Base-by-base conservation (phyloP, 2,888 invertebrate species). In the Notodonta dromedarius region DNA sequence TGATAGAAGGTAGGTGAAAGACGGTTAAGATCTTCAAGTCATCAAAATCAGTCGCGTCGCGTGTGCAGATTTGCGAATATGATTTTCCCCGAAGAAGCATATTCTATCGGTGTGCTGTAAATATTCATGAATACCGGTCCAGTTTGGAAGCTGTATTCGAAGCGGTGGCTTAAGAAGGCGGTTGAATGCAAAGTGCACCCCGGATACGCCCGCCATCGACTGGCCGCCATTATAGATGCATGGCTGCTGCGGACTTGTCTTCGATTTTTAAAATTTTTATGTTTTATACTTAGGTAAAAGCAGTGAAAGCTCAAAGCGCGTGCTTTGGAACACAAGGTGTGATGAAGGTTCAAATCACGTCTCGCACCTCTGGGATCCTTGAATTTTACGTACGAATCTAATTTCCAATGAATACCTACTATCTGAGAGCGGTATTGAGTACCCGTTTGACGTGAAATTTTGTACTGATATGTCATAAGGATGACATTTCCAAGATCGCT, bases 51-150 rank as follows among this genome's bases (percentile, higher is more conserved):
- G 48, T 56, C 6, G 39, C 16, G 53, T 52, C 58, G 56, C 54
- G 50, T 62, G 42, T 63, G 52, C 59, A 58, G 58, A 24, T 46
- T 57, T 46, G 57, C 42, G 58, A 71, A 74, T 70, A 74, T 70
- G 63, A 71, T 67, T 69, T 75, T 69, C 56, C 64, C 32, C 16
- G 50, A 60, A 14, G 71, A 67, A 74, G 70, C 76, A 72, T 82
- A 78, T 80, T 80, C 76, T 72, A 74, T 72, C 62, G 70, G 64
- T 74, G 64, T 63, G 73, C 69, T 69, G 69, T 83, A 80, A 80
- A 84, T 84, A 84, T 84, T 82, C 83, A 84, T 84, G 83, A 82
- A 79, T 67, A 67, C 65, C 63, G 72, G 68, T 73, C 71, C 75
- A 72, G 78, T 77, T 80, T 71, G 65, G 69, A 62, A 67, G 71